Conservation (phyloP, 35 echinoderm and acorn worm genomes). For the Heliocidaris erythrogramma region DNA sequence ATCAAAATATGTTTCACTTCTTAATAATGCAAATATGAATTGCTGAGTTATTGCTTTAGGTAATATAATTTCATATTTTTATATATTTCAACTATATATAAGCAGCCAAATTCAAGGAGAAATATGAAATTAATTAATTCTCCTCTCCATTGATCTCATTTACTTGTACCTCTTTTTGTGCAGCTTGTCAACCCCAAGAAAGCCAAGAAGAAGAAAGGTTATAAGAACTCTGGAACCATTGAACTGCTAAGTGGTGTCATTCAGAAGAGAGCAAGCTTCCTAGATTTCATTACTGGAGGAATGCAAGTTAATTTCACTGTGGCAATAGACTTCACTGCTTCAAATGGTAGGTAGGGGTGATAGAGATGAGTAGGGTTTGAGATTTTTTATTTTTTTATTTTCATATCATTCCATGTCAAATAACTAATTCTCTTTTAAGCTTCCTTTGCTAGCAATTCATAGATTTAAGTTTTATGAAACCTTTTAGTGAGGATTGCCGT, state of each 20-base stretch:
- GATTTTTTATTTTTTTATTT: too few species aligned
- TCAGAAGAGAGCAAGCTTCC: conserved; percentile 73
- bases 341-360: conserved; percentile 75
- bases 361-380: background rate
- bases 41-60: too few species aligned
- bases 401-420: too few species aligned
- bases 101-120: background rate
- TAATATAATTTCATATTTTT: too few species aligned
- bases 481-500: too few species aligned
- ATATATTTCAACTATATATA: background rate
- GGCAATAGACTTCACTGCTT: conserved; percentile 95
- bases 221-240: conserved; percentile 92
- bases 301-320: conserved; percentile 97
- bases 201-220: conserved; percentile 92
- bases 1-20: too few species aligned
- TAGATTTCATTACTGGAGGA: conserved; percentile 89
- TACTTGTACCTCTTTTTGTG: background rate
- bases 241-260: conserved; percentile 77
- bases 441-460: too few species aligned
- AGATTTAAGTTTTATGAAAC: too few species aligned
- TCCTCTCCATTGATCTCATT: background rate
- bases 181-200: conserved; percentile 95
- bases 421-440: too few species aligned
- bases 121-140: background rate
- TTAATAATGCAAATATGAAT: too few species aligned